A percentile compares a stretch with the other conserved stretches of the same genome.
Evolutionary conservation across 2,888 invertebrate genomes (phyloP).

Genomic region (Ophioninae sp.): DNA sequence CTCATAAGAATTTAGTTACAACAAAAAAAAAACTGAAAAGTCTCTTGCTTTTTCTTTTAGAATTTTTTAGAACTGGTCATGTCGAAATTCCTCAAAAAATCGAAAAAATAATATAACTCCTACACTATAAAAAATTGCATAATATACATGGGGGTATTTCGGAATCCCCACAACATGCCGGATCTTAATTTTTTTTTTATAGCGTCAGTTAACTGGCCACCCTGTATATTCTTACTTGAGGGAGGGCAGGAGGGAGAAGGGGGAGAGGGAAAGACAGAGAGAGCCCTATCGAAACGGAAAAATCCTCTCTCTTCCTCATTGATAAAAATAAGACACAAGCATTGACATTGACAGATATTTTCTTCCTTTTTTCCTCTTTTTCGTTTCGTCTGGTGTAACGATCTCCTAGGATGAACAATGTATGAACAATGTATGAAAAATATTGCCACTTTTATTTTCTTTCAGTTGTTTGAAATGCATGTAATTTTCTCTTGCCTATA

Average conservation of each 20-base stretch:
- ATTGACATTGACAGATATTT: conserved; percentile 11
- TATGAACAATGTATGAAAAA: conserved; percentile 11
- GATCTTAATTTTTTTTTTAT: too few species aligned
- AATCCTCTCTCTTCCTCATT: conserved; percentile 15
- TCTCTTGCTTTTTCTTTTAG: too few species aligned
- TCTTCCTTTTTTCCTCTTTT: not conserved
- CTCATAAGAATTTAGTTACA: too few species aligned
- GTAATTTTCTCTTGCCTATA: conserved; percentile 2
- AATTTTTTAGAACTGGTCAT: too few species aligned
- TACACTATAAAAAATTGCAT: too few species aligned
- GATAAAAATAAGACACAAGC: conserved; percentile 9
- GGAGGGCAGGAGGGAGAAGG: not conserved
- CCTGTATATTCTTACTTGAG: too few species aligned
- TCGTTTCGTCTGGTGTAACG: conserved; percentile 15
- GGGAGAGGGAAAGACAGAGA: not conserved
- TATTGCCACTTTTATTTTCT: conserved; percentile 42
- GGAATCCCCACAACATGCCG: too few species aligned
- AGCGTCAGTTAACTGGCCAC: too few species aligned
- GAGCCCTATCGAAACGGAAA: not conserved
- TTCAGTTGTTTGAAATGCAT: conserved; percentile 17
- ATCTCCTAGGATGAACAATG: conserved; percentile 10
- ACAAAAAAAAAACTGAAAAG: too few species aligned
- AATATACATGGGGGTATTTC: too few species aligned
- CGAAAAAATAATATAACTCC: too few species aligned
- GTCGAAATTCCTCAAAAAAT: too few species aligned